These are phyloP conservation scores for Otis tarda DNA, from an alignment of 2,113 vertebrate species.

Conservation along the genomic window DNA sequence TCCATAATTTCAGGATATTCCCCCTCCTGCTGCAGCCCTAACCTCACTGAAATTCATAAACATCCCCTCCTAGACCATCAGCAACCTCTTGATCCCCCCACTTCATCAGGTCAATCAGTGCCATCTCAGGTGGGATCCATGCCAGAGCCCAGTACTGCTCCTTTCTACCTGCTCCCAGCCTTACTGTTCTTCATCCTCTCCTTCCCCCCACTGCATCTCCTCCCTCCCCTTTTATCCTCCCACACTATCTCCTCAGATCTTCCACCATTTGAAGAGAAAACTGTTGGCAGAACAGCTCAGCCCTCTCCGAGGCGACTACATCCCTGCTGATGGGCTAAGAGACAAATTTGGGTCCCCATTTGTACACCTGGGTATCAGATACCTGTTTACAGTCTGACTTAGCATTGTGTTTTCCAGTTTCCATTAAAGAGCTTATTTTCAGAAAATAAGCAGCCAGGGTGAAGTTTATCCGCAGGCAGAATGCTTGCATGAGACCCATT, in stretches of 20 bases:
- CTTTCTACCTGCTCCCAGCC: not conserved
- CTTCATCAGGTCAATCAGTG: not conserved
- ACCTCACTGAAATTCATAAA: not conserved
- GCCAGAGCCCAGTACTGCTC: fast-evolving
- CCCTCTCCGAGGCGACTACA: fast-evolving
- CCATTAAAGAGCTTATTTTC: not conserved
- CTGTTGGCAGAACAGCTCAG: too few relatives aligned
- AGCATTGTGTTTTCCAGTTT: not conserved
- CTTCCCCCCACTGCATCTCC: not conserved
- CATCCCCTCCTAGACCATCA: not conserved
- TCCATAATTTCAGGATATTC: not conserved
- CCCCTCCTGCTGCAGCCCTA: not conserved
- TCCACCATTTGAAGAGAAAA: not conserved
- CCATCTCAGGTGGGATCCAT: too few relatives aligned
- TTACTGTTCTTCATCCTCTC: not conserved
- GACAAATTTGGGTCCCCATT: not conserved
- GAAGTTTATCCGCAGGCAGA: not conserved
- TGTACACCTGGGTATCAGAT: not conserved
- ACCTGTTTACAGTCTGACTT: not conserved
- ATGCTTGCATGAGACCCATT: not conserved
- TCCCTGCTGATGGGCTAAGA: not conserved
- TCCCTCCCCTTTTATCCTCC: not conserved
- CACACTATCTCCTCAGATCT: not conserved
- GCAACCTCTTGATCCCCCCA: not conserved
- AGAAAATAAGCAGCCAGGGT: not conserved